Conservation (phyloP, 2,888 invertebrate genomes). For the Orchesellides sinensis region DNA sequence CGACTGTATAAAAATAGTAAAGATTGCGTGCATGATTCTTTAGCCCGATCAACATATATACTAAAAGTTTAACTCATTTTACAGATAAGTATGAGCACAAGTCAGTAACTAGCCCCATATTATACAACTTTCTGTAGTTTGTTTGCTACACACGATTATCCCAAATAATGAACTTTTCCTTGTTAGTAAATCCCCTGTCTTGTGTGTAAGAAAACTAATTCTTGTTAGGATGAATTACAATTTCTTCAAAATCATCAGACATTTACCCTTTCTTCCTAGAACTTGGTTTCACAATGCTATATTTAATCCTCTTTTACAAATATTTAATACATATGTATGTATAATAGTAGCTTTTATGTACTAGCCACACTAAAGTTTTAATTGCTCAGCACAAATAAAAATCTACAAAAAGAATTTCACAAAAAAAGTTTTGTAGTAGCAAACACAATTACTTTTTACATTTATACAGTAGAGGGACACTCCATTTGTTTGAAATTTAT, state of each 20-base stretch:
- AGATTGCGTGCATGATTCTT: too few relatives aligned
- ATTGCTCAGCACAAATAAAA: constrained; percentile 32
- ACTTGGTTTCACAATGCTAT: background rate
- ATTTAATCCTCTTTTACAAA: background rate
- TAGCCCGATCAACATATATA: too few relatives aligned
- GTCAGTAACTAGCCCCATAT: too few relatives aligned
- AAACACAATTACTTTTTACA: background rate
- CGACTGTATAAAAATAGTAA: too few relatives aligned
- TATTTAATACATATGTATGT: background rate
- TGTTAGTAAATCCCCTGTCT: too few relatives aligned
- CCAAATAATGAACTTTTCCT: too few relatives aligned
- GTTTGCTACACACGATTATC: too few relatives aligned
- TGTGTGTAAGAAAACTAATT: background rate
- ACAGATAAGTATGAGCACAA: too few relatives aligned
- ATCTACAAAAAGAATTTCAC: constrained; percentile 28
- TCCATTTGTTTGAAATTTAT: constrained; percentile 34
- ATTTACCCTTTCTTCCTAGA: too few relatives aligned
- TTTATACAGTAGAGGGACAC: constrained; percentile 26
- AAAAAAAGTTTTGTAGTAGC: constrained; percentile 14
- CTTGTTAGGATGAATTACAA: background rate
- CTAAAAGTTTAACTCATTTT: too few relatives aligned
- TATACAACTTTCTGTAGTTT: too few relatives aligned
- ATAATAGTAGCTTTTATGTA: too few relatives aligned
- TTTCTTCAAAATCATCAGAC: background rate
- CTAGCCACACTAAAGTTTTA: constrained; percentile 11